Evolutionary conservation across 2,888 invertebrate species (phyloP).

Genomic region (Thalpophila matura): DNA sequence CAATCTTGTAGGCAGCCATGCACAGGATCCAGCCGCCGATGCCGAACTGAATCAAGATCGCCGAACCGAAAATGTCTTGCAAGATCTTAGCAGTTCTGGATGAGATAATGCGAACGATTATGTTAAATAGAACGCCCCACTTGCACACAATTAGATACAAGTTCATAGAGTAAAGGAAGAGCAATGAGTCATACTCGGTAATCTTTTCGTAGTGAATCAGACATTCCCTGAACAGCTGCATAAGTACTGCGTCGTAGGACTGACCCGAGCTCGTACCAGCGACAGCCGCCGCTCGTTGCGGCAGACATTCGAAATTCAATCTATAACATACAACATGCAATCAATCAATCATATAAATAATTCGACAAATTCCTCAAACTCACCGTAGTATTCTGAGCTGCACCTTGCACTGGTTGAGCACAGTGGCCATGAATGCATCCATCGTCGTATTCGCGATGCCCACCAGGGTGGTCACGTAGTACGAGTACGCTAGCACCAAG

Average conservation of each 20-base stretch:
- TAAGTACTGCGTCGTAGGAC: conserved; percentile 61
- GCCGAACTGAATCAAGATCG: conserved; percentile 82
- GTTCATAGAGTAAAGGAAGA: too few species aligned
- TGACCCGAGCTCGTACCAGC: conserved; percentile 38
- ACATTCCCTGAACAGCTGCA: conserved; percentile 70
- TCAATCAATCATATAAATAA: too few species aligned
- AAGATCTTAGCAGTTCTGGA: conserved; percentile 73
- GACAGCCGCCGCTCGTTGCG: conserved; percentile 64
- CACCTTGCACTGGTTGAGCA: conserved; percentile 80
- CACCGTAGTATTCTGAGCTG: conserved; percentile 81
- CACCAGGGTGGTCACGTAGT: conserved; percentile 83
- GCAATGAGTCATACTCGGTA: conserved; percentile 63
- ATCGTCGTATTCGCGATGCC: conserved; percentile 87
- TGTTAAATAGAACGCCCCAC: not conserved
- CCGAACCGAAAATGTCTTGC: conserved; percentile 79
- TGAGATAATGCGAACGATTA: not conserved
- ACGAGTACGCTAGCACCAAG: conserved; percentile 78
- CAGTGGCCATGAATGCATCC: conserved; percentile 85
- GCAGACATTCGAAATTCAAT: conserved; percentile 72
- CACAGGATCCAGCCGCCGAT: conserved; percentile 87
- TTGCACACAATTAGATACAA: not conserved
- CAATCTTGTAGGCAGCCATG: conserved; percentile 85
- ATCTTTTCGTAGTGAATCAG: conserved; percentile 77
- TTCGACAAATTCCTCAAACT: too few species aligned
- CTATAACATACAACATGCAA: conserved; percentile 69